Conservation (phyloP, 2,888 invertebrate genomes). For the Copidosoma aretas region DNA sequence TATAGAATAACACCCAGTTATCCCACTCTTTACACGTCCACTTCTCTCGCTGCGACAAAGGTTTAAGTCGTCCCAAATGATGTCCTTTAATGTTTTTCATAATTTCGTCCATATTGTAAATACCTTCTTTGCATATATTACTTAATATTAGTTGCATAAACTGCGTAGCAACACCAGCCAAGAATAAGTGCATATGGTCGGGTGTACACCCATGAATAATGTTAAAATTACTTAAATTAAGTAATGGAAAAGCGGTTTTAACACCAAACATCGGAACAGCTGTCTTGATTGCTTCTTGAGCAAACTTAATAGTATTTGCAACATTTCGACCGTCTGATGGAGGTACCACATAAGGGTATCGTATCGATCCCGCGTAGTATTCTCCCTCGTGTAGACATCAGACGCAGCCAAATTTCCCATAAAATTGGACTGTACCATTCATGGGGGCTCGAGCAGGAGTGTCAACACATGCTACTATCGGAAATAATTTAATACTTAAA, state of each 20-base stretch:
- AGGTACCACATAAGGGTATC: not conserved
- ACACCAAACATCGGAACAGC: not conserved
- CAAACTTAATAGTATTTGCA: not conserved
- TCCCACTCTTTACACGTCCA: conserved; percentile 18
- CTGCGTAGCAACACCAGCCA: conserved; percentile 23
- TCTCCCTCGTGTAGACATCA: conserved; percentile 14
- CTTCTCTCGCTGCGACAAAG: conserved; percentile 20
- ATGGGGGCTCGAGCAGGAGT: conserved; percentile 9
- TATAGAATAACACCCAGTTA: conserved; percentile 9
- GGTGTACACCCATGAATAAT: conserved; percentile 1
- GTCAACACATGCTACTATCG: conserved; percentile 6
- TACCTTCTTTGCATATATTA: not conserved
- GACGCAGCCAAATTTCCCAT: conserved; percentile 13
- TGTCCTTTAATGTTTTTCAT: conserved; percentile 20
- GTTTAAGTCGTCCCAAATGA: conserved; percentile 27
- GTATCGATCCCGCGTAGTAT: not conserved
- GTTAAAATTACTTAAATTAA: conserved; percentile 25
- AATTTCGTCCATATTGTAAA: conserved; percentile 13
- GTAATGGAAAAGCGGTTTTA: conserved; percentile 15
- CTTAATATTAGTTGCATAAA: conserved; percentile 6
- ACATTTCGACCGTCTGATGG: not conserved
- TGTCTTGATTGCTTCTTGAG: not conserved
- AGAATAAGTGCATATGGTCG: conserved; percentile 34
- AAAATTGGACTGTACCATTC: conserved; percentile 15
- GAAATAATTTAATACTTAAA: conserved; percentile 7